Evolutionary conservation across 1,140 invertebrate species (phyloP).

Genomic region (Drosophila serrata): DNA sequence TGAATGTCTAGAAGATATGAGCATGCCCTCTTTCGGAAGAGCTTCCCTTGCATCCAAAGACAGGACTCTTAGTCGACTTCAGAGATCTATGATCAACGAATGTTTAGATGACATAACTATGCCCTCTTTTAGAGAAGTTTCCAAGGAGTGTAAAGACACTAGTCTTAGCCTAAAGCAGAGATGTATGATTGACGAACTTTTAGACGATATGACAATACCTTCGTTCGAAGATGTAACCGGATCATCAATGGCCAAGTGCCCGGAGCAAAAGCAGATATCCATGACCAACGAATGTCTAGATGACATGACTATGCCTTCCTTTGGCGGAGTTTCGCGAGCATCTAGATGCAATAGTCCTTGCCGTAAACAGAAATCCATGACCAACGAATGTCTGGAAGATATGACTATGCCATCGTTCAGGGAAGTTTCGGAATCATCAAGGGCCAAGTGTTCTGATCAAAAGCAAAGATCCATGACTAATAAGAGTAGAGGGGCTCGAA

Average conservation of each 20-base stretch:
- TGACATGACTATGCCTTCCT: constrained; percentile 28
- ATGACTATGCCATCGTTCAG: neutral
- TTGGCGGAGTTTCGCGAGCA: neutral
- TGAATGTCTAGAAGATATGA: neutral
- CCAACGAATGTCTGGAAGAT: neutral
- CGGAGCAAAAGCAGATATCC: neutral
- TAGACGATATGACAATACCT: constrained; percentile 5
- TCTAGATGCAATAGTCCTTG: neutral
- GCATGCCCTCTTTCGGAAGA: constrained; percentile 2
- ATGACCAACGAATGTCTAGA: constrained; percentile 33
- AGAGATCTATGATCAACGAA: constrained; percentile 3
- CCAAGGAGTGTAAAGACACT: neutral
- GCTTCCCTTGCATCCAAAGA: neutral
- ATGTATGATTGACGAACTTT: neutral
- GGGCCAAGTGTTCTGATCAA: neutral
- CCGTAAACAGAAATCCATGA: neutral
- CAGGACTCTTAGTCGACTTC: neutral
- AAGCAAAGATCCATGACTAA: neutral
- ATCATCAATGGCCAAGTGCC: neutral
- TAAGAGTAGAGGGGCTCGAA: neutral
- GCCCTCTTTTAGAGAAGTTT: neutral
- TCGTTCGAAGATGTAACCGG: constrained; percentile 1
- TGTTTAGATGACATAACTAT: constrained; percentile 21
- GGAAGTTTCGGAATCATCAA: neutral
- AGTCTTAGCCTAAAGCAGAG: neutral